Evolutionary conservation across 2,888 invertebrate genomes (phyloP).

Genomic region (Oegoconia quadripuncta): DNA sequence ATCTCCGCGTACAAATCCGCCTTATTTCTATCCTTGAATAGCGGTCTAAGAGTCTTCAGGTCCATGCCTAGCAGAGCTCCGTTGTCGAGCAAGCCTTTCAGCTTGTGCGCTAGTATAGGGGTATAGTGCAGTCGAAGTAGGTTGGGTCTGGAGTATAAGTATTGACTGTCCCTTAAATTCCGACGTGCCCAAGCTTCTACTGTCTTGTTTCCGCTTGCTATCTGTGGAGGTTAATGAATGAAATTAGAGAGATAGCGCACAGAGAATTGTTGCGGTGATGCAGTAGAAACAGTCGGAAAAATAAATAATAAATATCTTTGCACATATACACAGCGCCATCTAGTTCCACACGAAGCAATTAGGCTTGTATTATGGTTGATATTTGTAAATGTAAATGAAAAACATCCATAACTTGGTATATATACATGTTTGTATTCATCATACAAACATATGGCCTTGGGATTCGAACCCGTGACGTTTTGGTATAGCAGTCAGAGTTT

Average conservation of each 20-base stretch:
- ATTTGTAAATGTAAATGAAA: too few species aligned
- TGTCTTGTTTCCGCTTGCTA: conserved; percentile 88
- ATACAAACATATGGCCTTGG: too few species aligned
- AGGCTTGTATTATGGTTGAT: too few species aligned
- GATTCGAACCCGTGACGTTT: too few species aligned
- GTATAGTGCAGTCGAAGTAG: conserved; percentile 89
- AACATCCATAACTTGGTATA: too few species aligned
- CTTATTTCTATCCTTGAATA: conserved; percentile 84
- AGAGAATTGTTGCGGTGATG: too few species aligned
- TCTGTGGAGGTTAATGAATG: conserved; percentile 34
- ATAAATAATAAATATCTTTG: too few species aligned
- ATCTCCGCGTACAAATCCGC: conserved; percentile 88
- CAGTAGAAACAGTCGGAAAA: too few species aligned
- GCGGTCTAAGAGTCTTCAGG: conserved; percentile 85
- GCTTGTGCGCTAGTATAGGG: conserved; percentile 81
- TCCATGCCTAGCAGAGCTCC: conserved; percentile 88
- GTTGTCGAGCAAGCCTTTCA: conserved; percentile 85
- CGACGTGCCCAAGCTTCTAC: conserved; percentile 86
- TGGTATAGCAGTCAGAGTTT: too few species aligned
- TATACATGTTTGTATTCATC: too few species aligned
- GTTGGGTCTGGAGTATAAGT: conserved; percentile 88
- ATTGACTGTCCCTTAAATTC: conserved; percentile 85
- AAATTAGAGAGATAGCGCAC: background rate
- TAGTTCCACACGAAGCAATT: too few species aligned
- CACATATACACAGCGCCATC: too few species aligned